phyloP scores from a whole-genome alignment of 2,113 vertebrate species.

The Bubo blakistoni region DNA sequence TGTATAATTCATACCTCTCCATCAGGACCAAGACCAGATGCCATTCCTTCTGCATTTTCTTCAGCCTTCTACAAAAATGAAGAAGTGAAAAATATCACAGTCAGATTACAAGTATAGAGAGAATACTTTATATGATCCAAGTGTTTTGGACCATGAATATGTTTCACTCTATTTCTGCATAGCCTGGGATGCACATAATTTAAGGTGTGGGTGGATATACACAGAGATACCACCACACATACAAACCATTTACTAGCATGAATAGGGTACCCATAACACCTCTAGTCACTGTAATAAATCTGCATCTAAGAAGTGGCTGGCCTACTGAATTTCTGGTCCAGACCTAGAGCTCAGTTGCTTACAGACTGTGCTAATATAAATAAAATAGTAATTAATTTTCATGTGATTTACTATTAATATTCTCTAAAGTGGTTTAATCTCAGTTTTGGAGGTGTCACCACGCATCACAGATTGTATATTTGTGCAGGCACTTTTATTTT shows the following conservation, averaged over 20 bases:
- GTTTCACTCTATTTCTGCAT: not conserved
- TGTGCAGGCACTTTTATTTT: not conserved
- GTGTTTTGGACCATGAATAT: not conserved
- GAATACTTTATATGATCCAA: not conserved
- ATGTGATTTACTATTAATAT: not conserved
- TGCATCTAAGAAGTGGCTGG: not conserved
- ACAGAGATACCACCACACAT: not conserved
- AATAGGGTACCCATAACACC: not conserved
- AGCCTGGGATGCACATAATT: not conserved
- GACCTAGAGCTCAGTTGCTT: not conserved
- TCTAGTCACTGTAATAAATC: not conserved
- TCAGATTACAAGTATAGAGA: not conserved
- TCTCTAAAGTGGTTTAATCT: not conserved
- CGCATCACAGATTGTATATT: not conserved
- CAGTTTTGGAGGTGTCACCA: not conserved
- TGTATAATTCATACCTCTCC: conserved; percentile 84
- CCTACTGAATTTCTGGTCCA: not conserved
- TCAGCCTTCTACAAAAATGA: conserved; percentile 83
- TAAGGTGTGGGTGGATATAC: not conserved
- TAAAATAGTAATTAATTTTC: not conserved
- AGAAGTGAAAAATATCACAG: not conserved
- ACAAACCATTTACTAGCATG: not conserved
- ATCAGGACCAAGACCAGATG: conserved; percentile 87
- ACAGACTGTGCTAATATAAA: not conserved
- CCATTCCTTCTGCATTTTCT: conserved; percentile 87